Evolutionary conservation across 2,888 invertebrate genomes (phyloP), one percentile per base, ranked within the genome.

Genomic region (Patella pellucida): DNA sequence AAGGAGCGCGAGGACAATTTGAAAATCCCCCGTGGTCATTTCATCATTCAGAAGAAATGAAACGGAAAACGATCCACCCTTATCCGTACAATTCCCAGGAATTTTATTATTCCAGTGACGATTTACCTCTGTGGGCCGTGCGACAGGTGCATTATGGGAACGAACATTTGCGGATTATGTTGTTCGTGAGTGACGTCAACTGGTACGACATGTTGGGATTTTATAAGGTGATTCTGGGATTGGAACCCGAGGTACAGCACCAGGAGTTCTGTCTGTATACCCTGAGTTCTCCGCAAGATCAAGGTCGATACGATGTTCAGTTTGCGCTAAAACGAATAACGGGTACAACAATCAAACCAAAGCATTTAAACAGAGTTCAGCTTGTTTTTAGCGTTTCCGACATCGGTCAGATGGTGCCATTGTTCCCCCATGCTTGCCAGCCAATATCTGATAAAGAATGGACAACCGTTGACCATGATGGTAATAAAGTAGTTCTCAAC

Each of bases 141-240:
- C 74, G 89, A 31, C 88, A 87, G 75, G 86, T 88, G 70, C 89
- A 88, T 76, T 85, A 86, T 76, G 88, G 88, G 16, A 87, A 87
- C 68, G 87, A 88, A 73, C 85, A 85, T 76, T 77, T 89, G 69
- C 83, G 89, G n/a, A 75, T 85, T 15, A 81, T 87, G 27, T 72
- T 88, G 71, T 87, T 86, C 78, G 83, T 85, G n/a, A 82, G 83
- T 69, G 82, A 85, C 51, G 81, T 78, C 14, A 84, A 84, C 73
- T 89, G 89, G 89, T 69, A 79, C 16, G 82, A 85, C 72, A 87
- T 86, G 85, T 82, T 87, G 71, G 82, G 86, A 9, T 86, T 89
- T 71, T 88, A 89, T 73, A 82, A 83, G 73, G 81, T 88, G 12
- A 78, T 88, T 27, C 76, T 88, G 3, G 87, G 86, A 2, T 71